Evolutionary conservation across 2,113 vertebrate species (phyloP).

Genomic region (Synchiropus splendidus): DNA sequence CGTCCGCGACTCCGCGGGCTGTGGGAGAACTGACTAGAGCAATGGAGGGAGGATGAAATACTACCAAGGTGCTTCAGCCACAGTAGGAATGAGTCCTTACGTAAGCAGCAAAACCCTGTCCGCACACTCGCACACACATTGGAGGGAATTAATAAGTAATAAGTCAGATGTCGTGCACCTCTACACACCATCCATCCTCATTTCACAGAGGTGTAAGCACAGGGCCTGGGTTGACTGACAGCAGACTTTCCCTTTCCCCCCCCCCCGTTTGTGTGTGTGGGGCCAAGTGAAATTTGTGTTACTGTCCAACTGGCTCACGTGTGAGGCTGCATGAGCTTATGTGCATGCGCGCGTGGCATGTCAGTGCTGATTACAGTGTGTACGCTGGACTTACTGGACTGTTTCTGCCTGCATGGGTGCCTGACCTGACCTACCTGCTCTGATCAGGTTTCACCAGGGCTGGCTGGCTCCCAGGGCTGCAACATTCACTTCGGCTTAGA

Average conservation of each 20-base stretch:
- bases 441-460: slow-evolving; percentile 45
- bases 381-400: slow-evolving; percentile 14
- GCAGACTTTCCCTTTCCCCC: slow-evolving; percentile 13
- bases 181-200: slow-evolving; percentile 7
- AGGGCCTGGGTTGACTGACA: slow-evolving; percentile 9
- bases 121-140: slow-evolving; percentile 5
- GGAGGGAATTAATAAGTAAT: slow-evolving; percentile 47
- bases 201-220: no score
- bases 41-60: background rate
- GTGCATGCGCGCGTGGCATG: slow-evolving; percentile 3
- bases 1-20: slow-evolving; percentile 4
- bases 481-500: slow-evolving; percentile 24
- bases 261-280: background rate
- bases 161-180: slow-evolving; percentile 27
- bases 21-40: slow-evolving; percentile 6
- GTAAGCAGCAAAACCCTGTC: slow-evolving; percentile 30
- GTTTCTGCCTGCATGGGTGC: slow-evolving; percentile 11
- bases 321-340: background rate
- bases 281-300: slow-evolving; percentile 3
- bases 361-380: slow-evolving; percentile 9
- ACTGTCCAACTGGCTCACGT: slow-evolving; percentile 2
- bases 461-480: slow-evolving; percentile 17
- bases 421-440: slow-evolving; percentile 37
- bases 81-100: slow-evolving; percentile 31
- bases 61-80: slow-evolving; percentile 24